Evolutionary conservation across 2,113 vertebrate genomes (phyloP), one percentile per base, ranked within the genome.

Genomic region (Morone chrysops): DNA sequence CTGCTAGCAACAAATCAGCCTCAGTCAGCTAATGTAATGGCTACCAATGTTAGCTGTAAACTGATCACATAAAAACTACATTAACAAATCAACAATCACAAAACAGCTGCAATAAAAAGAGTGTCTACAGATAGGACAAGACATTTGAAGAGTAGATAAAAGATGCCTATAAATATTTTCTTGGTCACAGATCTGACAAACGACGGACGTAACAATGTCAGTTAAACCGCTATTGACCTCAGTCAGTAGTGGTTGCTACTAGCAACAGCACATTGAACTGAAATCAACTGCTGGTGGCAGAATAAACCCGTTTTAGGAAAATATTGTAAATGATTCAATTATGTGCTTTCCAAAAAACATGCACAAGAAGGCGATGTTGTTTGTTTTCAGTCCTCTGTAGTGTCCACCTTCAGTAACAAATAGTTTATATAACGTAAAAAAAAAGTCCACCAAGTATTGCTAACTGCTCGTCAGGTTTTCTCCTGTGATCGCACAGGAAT

Each of bases 31-130:
- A 36, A 0, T 47, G 36, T 47, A 47, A 47, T 31, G 41, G 16
- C 41, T 20, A 31, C 1, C 16, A 6, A 48, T 14, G 56, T 20
- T 48, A 36, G 43, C 25, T 48, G 18, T 38, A 8, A 61, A 74
- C 43, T 38, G 71, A 73, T 20, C 12, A 50, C 11, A 50, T 20
- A 65, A n/a, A 73, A 38, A 61, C 40, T 60, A 47, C 45, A 72
- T 36, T 4, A 25, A 45, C 59, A 60, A 38, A 62, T 70, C 48
- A 70, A 51, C 31, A 70, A n/a, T 40, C 54, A 7, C 25, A 40
- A 41, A 62, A 20, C 36, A 60, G 13, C 3, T 12, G 5, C 6
- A 63, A n/a, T 38, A 41, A 12, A 4, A 10, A 41, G 18, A n/a
- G 7, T 7, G 20, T 1, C 59, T 40, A 63, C 8, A 18, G 3